Conservation (phyloP, 2,888 invertebrate species). For the Eubasilissa splendida region DNA sequence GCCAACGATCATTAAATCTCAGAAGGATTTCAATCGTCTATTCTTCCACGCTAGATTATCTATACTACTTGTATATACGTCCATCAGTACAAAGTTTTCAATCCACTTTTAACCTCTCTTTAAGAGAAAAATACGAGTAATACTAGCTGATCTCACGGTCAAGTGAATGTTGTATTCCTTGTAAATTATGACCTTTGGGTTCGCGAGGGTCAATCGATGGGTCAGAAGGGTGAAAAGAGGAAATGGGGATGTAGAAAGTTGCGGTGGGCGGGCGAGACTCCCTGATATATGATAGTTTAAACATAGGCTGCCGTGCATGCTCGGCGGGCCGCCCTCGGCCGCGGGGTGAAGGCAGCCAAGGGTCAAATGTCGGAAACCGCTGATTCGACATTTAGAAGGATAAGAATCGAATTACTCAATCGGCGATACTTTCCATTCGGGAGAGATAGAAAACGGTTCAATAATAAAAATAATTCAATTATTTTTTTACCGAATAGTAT, state of each 20-base stretch:
- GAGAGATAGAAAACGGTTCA: no score
- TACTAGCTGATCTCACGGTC: conserved; percentile 33
- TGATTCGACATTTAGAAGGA: conserved; percentile 35
- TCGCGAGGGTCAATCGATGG: conserved; percentile 28
- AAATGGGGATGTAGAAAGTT: conserved; percentile 37
- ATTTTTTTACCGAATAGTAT: no score
- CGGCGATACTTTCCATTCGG: background rate
- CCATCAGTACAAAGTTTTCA: no score
- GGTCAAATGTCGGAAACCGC: conserved; percentile 42
- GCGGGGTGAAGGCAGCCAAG: conserved; percentile 18
- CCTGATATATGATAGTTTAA: conserved; percentile 46
- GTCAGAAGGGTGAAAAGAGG: conserved; percentile 18
- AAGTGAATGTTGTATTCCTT: conserved; percentile 34
- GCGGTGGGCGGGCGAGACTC: conserved; percentile 30
- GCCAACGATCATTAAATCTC: no score
- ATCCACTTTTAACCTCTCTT: no score
- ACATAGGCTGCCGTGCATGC: conserved; percentile 25
- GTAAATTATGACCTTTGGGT: conserved; percentile 37
- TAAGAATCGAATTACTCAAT: conserved; percentile 34
- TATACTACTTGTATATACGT: no score
- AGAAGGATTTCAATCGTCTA: no score
- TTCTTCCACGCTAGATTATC: no score
- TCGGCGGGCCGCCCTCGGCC: background rate
- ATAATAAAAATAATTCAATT: no score
- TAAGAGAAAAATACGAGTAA: background rate